Conservation (phyloP, 2,888 invertebrate species). For the Stegana nigrithorax region DNA sequence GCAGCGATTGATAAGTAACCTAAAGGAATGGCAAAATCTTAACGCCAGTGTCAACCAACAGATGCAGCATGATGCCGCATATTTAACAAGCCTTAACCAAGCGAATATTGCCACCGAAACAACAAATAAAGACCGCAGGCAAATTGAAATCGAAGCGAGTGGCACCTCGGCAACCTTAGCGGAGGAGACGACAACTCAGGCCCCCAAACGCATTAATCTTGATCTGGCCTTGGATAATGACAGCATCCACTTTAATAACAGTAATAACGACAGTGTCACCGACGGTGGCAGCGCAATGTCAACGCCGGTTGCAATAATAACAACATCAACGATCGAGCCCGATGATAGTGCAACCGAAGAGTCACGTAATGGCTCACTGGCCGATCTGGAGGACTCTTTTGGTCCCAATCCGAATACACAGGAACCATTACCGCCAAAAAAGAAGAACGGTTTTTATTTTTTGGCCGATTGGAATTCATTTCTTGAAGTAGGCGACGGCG, state of each 20-base stretch:
- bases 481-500: conserved; percentile 83
- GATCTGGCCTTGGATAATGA: conserved; percentile 41
- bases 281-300: conserved; percentile 22
- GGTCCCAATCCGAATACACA: conserved; percentile 73
- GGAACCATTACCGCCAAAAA: conserved; percentile 72
- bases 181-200: conserved; percentile 35
- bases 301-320: conserved; percentile 19
- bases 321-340: conserved; percentile 35
- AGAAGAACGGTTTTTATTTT: conserved; percentile 84
- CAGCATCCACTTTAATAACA: conserved; percentile 23
- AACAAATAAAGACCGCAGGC: conserved; percentile 68
- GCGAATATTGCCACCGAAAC: conserved; percentile 39
- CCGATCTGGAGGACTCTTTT: conserved; percentile 82
- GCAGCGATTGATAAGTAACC: conserved; percentile 69
- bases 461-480: conserved; percentile 89
- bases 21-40: conserved; percentile 63
- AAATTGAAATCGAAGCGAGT: conserved; percentile 53
- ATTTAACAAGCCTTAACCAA: conserved; percentile 49
- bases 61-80: conserved; percentile 54
- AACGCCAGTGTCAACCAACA: conserved; percentile 54
- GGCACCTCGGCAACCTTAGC: conserved; percentile 10
- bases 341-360: conserved; percentile 60
- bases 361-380: conserved; percentile 60
- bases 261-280: conserved; percentile 1
- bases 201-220: conserved; percentile 56